Percentiles rank a stretch among this genome's conserved stretches.
Evolutionary conservation across 2,797 vertebrate genomes (phyloP).

Genomic region (Chaunax sp.): DNA sequence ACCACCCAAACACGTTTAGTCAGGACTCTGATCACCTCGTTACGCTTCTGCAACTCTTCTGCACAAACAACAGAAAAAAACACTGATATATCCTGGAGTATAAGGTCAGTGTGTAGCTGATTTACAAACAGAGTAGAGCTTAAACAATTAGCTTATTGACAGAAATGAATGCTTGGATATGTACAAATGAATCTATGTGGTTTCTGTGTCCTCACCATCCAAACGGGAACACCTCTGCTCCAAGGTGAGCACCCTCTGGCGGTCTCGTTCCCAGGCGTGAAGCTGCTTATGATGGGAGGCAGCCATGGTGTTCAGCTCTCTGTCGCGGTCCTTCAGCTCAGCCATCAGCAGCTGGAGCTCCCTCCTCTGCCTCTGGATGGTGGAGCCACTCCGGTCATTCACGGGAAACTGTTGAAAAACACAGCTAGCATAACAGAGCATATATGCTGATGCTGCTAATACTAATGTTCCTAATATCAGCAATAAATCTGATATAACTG

Average conservation of each 20-base stretch:
- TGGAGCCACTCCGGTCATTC: conserved; percentile 73
- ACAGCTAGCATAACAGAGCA: background rate
- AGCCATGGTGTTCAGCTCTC: conserved; percentile 88
- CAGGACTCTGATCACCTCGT: conserved; percentile 86
- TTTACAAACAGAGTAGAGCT: background rate
- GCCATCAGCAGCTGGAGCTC: conserved; percentile 89
- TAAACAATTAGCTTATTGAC: too few species aligned
- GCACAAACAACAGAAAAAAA: conserved; percentile 16
- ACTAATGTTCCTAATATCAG: too few species aligned
- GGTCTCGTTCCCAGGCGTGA: conserved; percentile 88
- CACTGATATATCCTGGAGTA: background rate
- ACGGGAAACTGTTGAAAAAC: conserved; percentile 27
- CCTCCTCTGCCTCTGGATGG: conserved; percentile 85
- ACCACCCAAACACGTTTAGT: conserved; percentile 80
- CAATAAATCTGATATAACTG: too few species aligned
- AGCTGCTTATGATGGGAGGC: conserved; percentile 86
- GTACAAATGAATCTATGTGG: too few species aligned
- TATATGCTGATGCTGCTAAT: too few species aligned
- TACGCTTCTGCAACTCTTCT: conserved; percentile 90
- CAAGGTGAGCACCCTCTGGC: conserved; percentile 83
- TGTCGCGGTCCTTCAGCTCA: conserved; percentile 89
- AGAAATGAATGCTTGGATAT: too few species aligned
- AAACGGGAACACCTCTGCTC: conserved; percentile 84
- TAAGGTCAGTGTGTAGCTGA: background rate
- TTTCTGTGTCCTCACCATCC: conserved; percentile 80